phyloP scores from a whole-genome alignment of 2,113 vertebrate species.

The Barnardius zonarius region DNA sequence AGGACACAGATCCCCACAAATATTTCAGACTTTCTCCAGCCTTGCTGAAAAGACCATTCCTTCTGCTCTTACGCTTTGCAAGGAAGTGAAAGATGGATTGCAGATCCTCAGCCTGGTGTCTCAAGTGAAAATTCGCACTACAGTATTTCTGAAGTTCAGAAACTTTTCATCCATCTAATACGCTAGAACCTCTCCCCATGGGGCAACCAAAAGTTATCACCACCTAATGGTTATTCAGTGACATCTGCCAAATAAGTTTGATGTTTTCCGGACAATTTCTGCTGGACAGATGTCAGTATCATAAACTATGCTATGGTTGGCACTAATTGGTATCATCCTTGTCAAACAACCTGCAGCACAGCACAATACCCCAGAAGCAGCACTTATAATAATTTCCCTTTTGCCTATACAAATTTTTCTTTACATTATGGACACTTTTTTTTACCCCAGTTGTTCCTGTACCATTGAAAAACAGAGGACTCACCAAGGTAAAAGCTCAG shows the following conservation, averaged over 20 bases:
- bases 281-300: conserved; percentile 24
- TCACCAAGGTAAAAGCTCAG: background rate
- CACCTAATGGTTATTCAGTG: conserved; percentile 42
- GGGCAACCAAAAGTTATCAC: background rate
- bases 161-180: background rate
- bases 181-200: background rate
- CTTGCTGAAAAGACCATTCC: background rate
- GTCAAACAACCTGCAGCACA: background rate
- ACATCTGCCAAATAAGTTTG: conserved; percentile 38
- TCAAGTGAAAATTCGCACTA: background rate
- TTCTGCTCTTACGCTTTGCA: background rate
- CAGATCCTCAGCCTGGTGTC: background rate
- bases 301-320: background rate
- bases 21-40: background rate
- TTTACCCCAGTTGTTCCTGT: background rate
- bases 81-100: background rate
- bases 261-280: background rate
- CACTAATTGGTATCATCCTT: background rate
- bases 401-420: background rate
- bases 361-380: background rate
- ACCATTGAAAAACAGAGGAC: background rate
- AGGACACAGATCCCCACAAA: background rate
- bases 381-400: background rate
- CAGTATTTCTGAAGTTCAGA: background rate
- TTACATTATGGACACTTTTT: background rate